A percentile compares a stretch with the other conserved stretches of the same genome.
phyloP scores from a whole-genome alignment of 2,113 vertebrate genomes.

The Hucho hucho region DNA sequence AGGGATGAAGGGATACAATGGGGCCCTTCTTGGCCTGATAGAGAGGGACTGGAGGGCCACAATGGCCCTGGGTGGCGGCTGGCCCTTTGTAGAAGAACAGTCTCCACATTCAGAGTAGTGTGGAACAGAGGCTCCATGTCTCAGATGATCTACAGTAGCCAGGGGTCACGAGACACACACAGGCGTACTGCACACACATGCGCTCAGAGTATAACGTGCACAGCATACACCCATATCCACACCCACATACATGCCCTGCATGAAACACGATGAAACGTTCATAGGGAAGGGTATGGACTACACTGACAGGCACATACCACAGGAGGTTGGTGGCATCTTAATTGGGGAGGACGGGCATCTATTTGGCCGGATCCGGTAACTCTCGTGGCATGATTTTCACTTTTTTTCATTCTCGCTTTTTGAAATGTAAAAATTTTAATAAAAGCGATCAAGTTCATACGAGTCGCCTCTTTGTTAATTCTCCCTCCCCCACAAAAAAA shows the following conservation, averaged over 20 bases:
- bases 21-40: conserved; percentile 46
- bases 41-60: conserved; percentile 27
- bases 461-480: too few relatives aligned
- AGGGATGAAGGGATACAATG: conserved; percentile 50
- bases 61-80: conserved; percentile 31
- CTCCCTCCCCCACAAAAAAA: too few relatives aligned
- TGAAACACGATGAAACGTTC: background rate
- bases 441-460: too few relatives aligned
- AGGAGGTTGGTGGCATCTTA: too few relatives aligned
- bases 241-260: background rate
- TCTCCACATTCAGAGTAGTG: conserved; percentile 34
- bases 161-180: conserved; percentile 1
- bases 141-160: conserved; percentile 12
- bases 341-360: too few relatives aligned
- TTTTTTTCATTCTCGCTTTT: too few relatives aligned
- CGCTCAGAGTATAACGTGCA: background rate
- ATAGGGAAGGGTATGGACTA: background rate
- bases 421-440: too few relatives aligned
- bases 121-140: conserved; percentile 28
- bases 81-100: conserved; percentile 41
- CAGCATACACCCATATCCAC: background rate
- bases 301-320: background rate
- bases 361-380: too few relatives aligned
- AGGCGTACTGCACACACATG: background rate
- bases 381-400: too few relatives aligned